phyloP scores from a whole-genome alignment of 2,888 invertebrate genomes.

The Pegoplata infirma region DNA sequence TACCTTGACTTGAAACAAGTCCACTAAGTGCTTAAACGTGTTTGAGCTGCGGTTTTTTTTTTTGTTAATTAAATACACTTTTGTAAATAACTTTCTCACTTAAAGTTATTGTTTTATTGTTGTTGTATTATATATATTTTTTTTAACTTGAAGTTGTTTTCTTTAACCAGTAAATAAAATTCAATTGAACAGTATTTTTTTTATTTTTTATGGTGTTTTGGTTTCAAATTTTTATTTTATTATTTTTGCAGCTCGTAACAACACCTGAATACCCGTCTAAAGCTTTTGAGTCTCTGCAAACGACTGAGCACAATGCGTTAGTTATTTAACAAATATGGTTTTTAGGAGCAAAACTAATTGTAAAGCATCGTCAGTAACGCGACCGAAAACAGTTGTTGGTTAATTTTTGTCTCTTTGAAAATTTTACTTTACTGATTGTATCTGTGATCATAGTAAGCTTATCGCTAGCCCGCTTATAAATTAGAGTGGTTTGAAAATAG shows the following conservation, averaged over 20 bases:
- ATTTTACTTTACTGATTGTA: conserved; percentile 4
- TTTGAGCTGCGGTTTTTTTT: background rate
- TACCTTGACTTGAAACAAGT: background rate
- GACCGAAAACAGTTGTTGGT: background rate
- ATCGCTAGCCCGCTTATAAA: background rate
- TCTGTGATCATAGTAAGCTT: background rate
- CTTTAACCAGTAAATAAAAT: conserved; percentile 4
- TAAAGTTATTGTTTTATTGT: conserved; percentile 28
- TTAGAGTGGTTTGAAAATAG: too few relatives aligned
- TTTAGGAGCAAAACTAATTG: conserved; percentile 20
- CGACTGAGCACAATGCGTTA: conserved; percentile 51
- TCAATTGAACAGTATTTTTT: conserved; percentile 1
- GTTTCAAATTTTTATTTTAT: background rate
- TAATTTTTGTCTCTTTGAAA: conserved; percentile 2
- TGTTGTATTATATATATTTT: too few relatives aligned
- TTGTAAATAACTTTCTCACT: conserved; percentile 10
- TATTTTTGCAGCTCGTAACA: conserved; percentile 20
- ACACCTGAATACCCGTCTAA: conserved; percentile 46
- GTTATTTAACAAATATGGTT: conserved; percentile 25
- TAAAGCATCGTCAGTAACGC: background rate
- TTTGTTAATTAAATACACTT: background rate
- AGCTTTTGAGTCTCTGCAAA: conserved; percentile 60
- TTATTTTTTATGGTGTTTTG: background rate
- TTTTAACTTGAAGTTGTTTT: conserved; percentile 3
- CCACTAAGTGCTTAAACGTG: background rate